These are phyloP conservation scores for Heteractis magnifica DNA, from an alignment of 92 coral and sea anemone species.

Conservation along the genomic window DNA sequence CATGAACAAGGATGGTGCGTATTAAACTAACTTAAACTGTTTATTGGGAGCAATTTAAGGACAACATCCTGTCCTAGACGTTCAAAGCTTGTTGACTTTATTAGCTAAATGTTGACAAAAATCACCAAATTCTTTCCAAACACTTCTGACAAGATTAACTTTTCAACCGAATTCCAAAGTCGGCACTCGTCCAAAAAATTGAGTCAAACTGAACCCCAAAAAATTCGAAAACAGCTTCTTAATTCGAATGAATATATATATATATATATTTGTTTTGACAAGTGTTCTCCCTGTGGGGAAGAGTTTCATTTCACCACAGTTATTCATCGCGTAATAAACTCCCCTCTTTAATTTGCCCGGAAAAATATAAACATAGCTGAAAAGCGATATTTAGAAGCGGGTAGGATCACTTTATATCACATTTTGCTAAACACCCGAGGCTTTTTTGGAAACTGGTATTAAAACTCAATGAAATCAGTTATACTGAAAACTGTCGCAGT, in stretches of 20 bases:
- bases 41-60: background rate
- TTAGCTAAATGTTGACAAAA: constrained; percentile 14
- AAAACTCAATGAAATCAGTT: background rate
- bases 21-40: background rate
- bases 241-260: background rate
- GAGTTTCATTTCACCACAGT: background rate
- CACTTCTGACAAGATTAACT: constrained; percentile 16
- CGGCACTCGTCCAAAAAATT: background rate
- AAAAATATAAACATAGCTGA: constrained; percentile 28
- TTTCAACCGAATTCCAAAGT: background rate
- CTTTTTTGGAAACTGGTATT: background rate
- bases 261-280: background rate
- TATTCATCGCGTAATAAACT: background rate
- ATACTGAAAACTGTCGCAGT: background rate
- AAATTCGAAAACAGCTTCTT: background rate
- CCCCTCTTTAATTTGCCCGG: background rate
- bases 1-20: constrained; percentile 97
- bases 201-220: background rate
- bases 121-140: constrained; percentile 9
- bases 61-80: background rate
- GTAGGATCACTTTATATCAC: constrained; percentile 53
- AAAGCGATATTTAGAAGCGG: constrained; percentile 49
- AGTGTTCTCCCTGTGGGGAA: background rate
- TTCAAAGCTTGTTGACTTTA: constrained; percentile 14
- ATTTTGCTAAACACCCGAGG: constrained; percentile 56